Evolutionary conservation across 2,797 vertebrate genomes (phyloP).

Genomic region (Fistularia commersonii): DNA sequence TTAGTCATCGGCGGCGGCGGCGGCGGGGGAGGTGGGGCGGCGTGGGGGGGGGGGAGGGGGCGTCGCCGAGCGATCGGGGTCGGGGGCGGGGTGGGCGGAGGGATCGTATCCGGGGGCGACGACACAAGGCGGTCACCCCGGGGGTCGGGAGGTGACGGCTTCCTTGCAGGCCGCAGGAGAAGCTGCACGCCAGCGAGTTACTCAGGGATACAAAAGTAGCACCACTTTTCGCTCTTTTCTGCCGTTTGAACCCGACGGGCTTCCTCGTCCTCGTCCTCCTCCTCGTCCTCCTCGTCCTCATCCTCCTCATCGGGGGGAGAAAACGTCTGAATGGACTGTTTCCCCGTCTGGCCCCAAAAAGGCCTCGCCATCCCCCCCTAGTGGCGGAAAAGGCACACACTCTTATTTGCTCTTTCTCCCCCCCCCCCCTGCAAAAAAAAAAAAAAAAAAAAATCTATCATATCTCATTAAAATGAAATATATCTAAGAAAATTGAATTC

Average conservation of each 20-base stretch:
- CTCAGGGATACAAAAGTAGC: constrained; percentile 25
- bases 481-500: constrained; percentile 43
- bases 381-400: constrained; percentile 49
- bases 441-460: constrained; percentile 35
- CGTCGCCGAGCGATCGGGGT: constrained; percentile 51
- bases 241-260: neutral
- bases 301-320: no score
- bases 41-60: no score
- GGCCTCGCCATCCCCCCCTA: constrained; percentile 70
- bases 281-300: no score
- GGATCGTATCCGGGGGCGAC: no score
- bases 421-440: no score
- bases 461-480: constrained; percentile 52
- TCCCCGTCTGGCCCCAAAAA: constrained; percentile 42
- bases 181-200: constrained; percentile 34
- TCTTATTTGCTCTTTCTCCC: constrained; percentile 12
- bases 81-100: constrained; percentile 42
- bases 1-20: constrained; percentile 69
- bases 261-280: no score
- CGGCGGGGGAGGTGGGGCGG: no score
- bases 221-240: constrained; percentile 3
- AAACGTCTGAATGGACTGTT: no score
- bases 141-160: constrained; percentile 36
- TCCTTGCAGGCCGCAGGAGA: constrained; percentile 40
- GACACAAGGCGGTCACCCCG: constrained; percentile 33